Percentiles rank a stretch among this genome's conserved stretches.
phyloP scores from a whole-genome alignment of 2,113 vertebrate species.

The Dromas ardeola region DNA sequence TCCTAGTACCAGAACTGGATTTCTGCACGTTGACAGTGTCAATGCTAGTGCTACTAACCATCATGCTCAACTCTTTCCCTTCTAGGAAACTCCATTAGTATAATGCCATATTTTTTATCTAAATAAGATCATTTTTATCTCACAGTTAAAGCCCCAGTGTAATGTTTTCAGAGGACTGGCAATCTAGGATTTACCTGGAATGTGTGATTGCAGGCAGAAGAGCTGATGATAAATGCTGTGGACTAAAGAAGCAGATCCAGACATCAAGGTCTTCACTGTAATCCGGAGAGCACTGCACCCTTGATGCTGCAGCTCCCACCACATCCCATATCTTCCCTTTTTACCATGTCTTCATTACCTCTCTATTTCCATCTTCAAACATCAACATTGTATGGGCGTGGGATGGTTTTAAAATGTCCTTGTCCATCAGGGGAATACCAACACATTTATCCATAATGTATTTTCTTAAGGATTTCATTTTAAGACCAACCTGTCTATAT shows the following conservation, averaged over 20 bases:
- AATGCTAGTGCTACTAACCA: not conserved
- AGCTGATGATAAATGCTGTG: not conserved
- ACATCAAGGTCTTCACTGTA: not conserved
- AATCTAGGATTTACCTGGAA: not conserved
- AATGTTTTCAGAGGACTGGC: not conserved
- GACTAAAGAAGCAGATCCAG: not conserved
- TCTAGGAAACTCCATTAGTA: not conserved
- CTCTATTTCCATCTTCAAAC: not conserved
- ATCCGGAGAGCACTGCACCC: not conserved
- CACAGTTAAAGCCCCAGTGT: not conserved
- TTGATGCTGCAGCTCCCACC: not conserved
- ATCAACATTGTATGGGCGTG: not conserved
- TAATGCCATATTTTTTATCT: not conserved
- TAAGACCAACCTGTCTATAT: not conserved
- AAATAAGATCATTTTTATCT: not conserved
- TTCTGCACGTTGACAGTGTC: not conserved
- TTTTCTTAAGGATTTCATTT: not conserved
- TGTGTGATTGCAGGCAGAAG: not conserved
- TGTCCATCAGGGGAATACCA: not conserved
- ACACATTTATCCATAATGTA: not conserved
- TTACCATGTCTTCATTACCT: not conserved
- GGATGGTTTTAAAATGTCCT: not conserved
- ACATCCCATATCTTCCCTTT: not conserved
- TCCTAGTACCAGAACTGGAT: not conserved
- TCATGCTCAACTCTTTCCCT: not conserved